These are phyloP conservation scores for Seladonia tumulorum DNA, from an alignment of 2,888 invertebrate genomes.

Conservation along the genomic window DNA sequence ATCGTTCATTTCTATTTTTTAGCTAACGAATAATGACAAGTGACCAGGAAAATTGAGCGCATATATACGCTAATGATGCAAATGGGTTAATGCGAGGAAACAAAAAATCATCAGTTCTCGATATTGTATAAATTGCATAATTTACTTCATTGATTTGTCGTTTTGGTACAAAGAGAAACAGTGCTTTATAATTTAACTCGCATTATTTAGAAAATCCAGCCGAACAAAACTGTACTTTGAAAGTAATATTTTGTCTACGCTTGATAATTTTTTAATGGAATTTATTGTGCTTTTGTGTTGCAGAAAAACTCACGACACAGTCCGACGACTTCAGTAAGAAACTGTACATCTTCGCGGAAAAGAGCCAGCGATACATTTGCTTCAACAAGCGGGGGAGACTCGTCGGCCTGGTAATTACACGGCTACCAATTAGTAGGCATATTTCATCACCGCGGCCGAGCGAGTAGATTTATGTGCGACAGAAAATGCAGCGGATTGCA, in stretches of 20 bases:
- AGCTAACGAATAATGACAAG: no score
- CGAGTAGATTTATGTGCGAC: slow-evolving; percentile 51
- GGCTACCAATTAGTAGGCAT: slow-evolving; percentile 62
- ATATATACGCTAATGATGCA: no score
- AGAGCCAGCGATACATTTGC: slow-evolving; percentile 90
- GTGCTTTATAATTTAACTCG: no score
- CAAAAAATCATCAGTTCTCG: no score
- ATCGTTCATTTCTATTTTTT: no score
- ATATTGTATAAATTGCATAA: no score
- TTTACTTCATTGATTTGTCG: no score
- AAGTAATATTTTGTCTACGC: no score
- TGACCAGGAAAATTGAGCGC: no score
- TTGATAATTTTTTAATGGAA: background rate
- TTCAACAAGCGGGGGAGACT: slow-evolving; percentile 90
- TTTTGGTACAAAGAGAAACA: no score
- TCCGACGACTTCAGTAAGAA: slow-evolving; percentile 87
- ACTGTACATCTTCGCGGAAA: slow-evolving; percentile 89
- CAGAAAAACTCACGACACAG: slow-evolving; percentile 89
- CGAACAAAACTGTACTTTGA: background rate
- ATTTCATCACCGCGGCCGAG: slow-evolving; percentile 44
- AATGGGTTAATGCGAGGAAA: no score
- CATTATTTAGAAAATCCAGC: background rate
- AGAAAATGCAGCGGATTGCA: slow-evolving; percentile 37
- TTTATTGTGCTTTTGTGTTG: slow-evolving; percentile 79
- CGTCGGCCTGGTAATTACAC: slow-evolving; percentile 87